Conservation (phyloP, 2,797 vertebrate species). For the Poeciliopsis gracilis region DNA sequence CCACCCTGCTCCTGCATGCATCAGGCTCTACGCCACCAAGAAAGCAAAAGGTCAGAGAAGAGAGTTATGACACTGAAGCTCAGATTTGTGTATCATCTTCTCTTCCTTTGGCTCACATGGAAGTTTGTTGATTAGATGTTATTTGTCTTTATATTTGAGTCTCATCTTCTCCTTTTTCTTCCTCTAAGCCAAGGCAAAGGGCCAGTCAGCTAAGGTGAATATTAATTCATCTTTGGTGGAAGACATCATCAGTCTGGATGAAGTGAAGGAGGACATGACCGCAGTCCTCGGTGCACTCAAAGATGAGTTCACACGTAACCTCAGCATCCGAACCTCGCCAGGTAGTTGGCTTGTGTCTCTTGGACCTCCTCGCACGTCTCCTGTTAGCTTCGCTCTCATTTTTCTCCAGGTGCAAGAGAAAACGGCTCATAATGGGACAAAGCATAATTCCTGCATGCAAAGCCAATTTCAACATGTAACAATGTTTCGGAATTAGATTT, state of each 20-base stretch:
- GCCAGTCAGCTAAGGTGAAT: slow-evolving; percentile 86
- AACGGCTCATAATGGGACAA: neutral
- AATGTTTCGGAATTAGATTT: neutral
- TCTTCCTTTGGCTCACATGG: slow-evolving; percentile 7
- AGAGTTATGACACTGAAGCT: slow-evolving; percentile 5
- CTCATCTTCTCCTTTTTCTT: slow-evolving; percentile 20
- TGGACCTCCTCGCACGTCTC: neutral
- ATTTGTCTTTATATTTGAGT: slow-evolving; percentile 39
- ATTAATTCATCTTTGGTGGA: slow-evolving; percentile 90
- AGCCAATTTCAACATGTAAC: neutral
- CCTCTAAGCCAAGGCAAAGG: slow-evolving; percentile 88
- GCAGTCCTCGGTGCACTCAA: slow-evolving; percentile 84
- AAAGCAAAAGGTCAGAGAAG: slow-evolving; percentile 85
- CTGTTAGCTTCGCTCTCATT: neutral
- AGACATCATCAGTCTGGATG: slow-evolving; percentile 90
- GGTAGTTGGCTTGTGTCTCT: slow-evolving; percentile 73
- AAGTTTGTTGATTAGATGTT: slow-evolving; percentile 25
- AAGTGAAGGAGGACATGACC: slow-evolving; percentile 86
- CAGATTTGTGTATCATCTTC: slow-evolving; percentile 1
- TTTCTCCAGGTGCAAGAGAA: neutral
- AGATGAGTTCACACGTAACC: slow-evolving; percentile 91
- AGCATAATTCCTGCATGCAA: neutral
- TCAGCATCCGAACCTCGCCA: slow-evolving; percentile 90
- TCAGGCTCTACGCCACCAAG: slow-evolving; percentile 89
- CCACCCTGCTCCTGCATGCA: slow-evolving; percentile 45